Percentiles rank a stretch among this genome's conserved stretches.
phyloP scores from a whole-genome alignment of 92 coral and sea anemone genomes.

The Isaurus tuberculatus region DNA sequence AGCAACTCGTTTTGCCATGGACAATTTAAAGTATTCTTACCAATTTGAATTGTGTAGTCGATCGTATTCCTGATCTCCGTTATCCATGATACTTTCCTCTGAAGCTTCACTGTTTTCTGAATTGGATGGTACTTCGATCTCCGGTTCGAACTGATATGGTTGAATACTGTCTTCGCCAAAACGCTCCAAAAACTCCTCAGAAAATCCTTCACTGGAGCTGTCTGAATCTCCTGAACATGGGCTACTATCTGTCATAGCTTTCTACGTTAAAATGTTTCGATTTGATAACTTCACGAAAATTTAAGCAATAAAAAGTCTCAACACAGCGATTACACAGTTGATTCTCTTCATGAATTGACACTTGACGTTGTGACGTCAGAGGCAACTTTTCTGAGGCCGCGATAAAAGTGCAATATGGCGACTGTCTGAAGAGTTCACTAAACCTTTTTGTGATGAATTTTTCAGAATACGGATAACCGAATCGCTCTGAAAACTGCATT shows the following conservation, averaged over 20 bases:
- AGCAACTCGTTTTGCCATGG: background rate
- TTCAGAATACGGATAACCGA: background rate
- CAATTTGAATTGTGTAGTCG: constrained; percentile 30
- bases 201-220: constrained; percentile 48
- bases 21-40: constrained; percentile 28
- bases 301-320: constrained; percentile 3
- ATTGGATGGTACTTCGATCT: constrained; percentile 37
- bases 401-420: constrained; percentile 10
- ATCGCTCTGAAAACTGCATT: background rate
- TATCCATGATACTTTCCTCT: constrained; percentile 25
- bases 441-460: background rate
- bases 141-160: constrained; percentile 44
- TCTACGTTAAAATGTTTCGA: constrained; percentile 10
- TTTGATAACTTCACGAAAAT: background rate
- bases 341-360: constrained; percentile 2
- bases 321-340: background rate
- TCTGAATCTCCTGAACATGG: constrained; percentile 39
- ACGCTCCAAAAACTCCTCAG: constrained; percentile 43
- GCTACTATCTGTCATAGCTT: constrained; percentile 38
- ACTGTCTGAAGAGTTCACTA: constrained; percentile 4
- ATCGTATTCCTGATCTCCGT: constrained; percentile 6
- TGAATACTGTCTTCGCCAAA: constrained; percentile 29
- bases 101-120: constrained; percentile 31
- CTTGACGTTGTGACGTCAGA: constrained; percentile 18
- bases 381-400: constrained; percentile 14